These are phyloP conservation scores for Naso thynnoides DNA, from an alignment of 2,797 vertebrate genomes.

Conservation along the genomic window DNA sequence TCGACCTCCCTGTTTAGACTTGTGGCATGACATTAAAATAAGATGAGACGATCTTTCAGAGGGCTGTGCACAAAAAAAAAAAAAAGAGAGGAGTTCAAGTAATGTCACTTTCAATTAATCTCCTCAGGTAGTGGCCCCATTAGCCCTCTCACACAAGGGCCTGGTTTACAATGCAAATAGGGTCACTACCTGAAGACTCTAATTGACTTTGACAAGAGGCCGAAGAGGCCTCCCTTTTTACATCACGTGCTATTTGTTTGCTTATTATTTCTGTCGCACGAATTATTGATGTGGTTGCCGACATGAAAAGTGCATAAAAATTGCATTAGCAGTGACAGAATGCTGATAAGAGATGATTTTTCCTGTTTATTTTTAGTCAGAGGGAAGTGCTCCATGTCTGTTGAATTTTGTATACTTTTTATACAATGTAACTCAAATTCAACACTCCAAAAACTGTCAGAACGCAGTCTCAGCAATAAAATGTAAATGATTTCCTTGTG, in stretches of 20 bases:
- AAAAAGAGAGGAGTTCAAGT: conserved; percentile 90
- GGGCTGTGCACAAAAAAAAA: conserved; percentile 51
- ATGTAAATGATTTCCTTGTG: conserved; percentile 80
- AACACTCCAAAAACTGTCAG: conserved; percentile 47
- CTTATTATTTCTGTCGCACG: conserved; percentile 77
- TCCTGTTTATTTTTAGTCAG: conserved; percentile 8
- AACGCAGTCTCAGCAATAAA: conserved; percentile 57
- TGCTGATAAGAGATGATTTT: background rate
- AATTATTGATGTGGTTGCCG: conserved; percentile 19
- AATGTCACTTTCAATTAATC: conserved; percentile 97
- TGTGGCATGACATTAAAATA: conserved; percentile 93
- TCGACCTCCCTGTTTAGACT: conserved; percentile 90
- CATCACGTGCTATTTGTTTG: conserved; percentile 89
- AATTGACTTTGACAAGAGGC: conserved; percentile 95
- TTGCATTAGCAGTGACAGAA: conserved; percentile 20
- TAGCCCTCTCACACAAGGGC: conserved; percentile 92
- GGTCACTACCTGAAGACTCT: conserved; percentile 94
- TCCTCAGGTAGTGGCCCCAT: conserved; percentile 93
- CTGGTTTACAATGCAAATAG: conserved; percentile 95
- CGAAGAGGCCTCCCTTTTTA: conserved; percentile 76
- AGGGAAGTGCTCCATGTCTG: background rate
- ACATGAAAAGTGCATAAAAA: conserved; percentile 20
- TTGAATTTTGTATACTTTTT: conserved; percentile 22
- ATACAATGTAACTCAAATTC: conserved; percentile 30
- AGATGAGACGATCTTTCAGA: conserved; percentile 89